A percentile compares a stretch with the other conserved stretches of the same genome.
These are phyloP conservation scores for Hybognathus amarus DNA, from an alignment of 2,797 vertebrate species.

Conservation along the genomic window DNA sequence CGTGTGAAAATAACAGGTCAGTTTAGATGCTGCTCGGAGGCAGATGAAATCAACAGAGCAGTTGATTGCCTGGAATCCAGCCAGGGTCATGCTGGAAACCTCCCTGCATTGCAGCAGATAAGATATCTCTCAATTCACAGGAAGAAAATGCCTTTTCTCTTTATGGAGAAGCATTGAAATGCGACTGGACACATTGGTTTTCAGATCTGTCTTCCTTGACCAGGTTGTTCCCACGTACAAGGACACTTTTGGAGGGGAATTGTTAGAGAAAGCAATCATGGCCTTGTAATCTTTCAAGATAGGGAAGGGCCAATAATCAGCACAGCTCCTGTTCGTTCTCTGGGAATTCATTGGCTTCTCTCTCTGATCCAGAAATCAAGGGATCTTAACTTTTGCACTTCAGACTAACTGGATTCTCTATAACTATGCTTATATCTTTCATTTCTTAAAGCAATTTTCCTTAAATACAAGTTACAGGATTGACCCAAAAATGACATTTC, in stretches of 20 bases:
- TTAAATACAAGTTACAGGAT: background rate
- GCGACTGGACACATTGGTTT: background rate
- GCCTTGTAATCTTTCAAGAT: background rate
- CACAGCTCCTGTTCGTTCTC: conserved; percentile 3
- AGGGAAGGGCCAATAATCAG: conserved; percentile 13
- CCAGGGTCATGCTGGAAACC: conserved; percentile 23
- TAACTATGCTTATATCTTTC: background rate
- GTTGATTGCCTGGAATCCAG: conserved; percentile 30
- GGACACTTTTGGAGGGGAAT: background rate
- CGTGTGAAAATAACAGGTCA: conserved; percentile 38
- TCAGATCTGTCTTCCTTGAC: background rate
- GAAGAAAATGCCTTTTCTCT: background rate
- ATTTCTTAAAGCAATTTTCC: background rate
- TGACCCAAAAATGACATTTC: background rate
- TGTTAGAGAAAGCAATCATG: background rate
- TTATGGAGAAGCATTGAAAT: background rate
- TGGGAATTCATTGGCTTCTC: conserved; percentile 32
- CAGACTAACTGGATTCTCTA: conserved; percentile 10
- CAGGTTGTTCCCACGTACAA: background rate
- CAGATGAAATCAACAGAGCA: conserved; percentile 40
- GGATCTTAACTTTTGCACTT: conserved; percentile 17
- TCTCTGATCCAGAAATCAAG: conserved; percentile 17
- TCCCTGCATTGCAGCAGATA: conserved; percentile 40
- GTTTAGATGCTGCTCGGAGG: conserved; percentile 27
- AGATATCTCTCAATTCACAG: conserved; percentile 11